Evolutionary conservation across 2,113 vertebrate genomes (phyloP).

Genomic region (Callopanchax toddi): DNA sequence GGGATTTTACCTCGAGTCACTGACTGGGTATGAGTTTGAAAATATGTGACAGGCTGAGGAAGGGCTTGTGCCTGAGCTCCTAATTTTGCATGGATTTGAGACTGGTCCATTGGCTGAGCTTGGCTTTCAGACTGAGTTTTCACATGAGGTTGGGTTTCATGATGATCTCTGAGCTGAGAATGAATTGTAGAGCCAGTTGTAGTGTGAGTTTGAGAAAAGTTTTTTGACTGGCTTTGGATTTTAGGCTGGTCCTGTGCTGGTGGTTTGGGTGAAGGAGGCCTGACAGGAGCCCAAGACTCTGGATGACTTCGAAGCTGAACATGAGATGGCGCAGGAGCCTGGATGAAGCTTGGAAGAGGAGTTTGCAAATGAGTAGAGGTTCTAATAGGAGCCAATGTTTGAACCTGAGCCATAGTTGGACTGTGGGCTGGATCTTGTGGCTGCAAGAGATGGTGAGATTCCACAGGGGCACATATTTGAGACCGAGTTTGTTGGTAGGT

Average conservation of each 20-base stretch:
- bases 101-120: background rate
- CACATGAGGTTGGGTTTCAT: background rate
- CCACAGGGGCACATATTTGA: slow-evolving; percentile 20
- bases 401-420: slow-evolving; percentile 42
- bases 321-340: slow-evolving; percentile 44
- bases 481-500: slow-evolving; percentile 22
- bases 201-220: background rate
- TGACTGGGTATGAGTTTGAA: slow-evolving; percentile 20
- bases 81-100: slow-evolving; percentile 20
- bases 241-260: slow-evolving; percentile 24
- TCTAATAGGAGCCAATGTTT: slow-evolving; percentile 44
- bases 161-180: slow-evolving; percentile 4
- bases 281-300: slow-evolving; percentile 63
- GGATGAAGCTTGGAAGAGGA: slow-evolving; percentile 28
- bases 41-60: slow-evolving; percentile 4
- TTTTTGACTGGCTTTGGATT: slow-evolving; percentile 1
- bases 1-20: background rate
- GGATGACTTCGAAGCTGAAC: slow-evolving; percentile 61
- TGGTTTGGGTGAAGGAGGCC: slow-evolving; percentile 47
- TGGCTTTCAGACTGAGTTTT: slow-evolving; percentile 15
- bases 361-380: slow-evolving; percentile 31
- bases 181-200: background rate
- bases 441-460: slow-evolving; percentile 19
- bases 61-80: slow-evolving; percentile 14
- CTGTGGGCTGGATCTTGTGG: slow-evolving; percentile 23